Evolutionary conservation across 2,113 vertebrate species (phyloP).

Genomic region (Mungos mungo): DNA sequence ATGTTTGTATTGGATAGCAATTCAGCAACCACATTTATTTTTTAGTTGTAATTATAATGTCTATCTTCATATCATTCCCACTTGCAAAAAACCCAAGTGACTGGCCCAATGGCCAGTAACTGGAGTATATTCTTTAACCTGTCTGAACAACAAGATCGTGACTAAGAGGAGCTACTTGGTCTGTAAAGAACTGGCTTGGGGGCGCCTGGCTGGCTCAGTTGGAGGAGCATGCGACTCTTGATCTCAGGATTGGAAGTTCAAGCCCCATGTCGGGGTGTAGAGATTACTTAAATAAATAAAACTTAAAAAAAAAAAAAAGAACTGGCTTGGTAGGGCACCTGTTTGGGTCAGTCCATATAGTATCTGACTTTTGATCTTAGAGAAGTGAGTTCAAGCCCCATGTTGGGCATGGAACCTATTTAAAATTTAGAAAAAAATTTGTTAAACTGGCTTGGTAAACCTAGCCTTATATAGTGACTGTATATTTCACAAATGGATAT

Average conservation of each 20-base stretch:
- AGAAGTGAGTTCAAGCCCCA: neutral
- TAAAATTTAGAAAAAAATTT: neutral
- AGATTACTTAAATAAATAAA: neutral
- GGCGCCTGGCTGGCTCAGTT: neutral
- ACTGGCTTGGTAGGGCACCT: neutral
- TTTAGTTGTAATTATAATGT: neutral
- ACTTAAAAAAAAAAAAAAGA: neutral
- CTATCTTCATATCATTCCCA: neutral
- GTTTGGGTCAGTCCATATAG: neutral
- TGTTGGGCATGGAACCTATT: neutral
- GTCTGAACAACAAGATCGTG: neutral
- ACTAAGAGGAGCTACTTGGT: conserved; percentile 56
- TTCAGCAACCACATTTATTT: neutral
- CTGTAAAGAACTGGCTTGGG: conserved; percentile 45
- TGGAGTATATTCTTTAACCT: neutral
- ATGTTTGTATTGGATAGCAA: neutral
- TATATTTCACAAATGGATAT: conserved; percentile 51
- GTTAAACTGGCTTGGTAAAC: conserved; percentile 35
- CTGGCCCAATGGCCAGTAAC: neutral
- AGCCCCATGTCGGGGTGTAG: neutral
- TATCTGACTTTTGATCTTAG: neutral
- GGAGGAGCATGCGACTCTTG: neutral
- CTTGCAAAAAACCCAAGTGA: neutral
- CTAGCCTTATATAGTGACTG: conserved; percentile 43
- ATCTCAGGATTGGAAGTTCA: neutral